Conservation (phyloP, 2,113 vertebrate genomes). For the Sebastes fasciatus region DNA sequence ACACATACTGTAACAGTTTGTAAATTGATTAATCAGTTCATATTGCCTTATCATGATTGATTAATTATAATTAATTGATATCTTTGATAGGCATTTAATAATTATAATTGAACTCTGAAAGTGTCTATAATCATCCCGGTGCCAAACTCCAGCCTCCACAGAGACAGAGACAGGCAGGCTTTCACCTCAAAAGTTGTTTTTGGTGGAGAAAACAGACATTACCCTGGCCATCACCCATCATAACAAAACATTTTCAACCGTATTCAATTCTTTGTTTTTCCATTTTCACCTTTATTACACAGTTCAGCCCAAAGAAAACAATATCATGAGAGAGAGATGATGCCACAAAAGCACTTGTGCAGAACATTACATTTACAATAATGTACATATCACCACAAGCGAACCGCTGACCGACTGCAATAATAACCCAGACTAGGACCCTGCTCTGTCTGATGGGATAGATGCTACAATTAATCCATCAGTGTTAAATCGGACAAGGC, state of each 20-base stretch:
- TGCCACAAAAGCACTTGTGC: neutral
- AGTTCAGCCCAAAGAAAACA: neutral
- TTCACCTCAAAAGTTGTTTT: neutral
- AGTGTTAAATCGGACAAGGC: neutral
- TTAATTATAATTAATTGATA: neutral
- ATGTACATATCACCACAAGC: neutral
- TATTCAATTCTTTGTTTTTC: conserved; percentile 5
- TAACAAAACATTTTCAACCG: neutral
- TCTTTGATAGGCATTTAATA: neutral
- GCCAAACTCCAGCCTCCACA: neutral
- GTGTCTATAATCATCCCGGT: neutral
- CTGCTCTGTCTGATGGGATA: neutral
- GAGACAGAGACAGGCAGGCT: no score
- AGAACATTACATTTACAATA: neutral
- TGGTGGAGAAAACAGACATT: neutral
- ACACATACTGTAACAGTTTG: neutral
- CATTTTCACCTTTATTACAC: conserved; percentile 14
- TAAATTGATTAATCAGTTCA: neutral
- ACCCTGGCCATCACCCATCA: neutral
- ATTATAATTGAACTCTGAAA: neutral
- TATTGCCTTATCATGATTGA: neutral
- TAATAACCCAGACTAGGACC: neutral
- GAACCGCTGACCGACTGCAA: neutral
- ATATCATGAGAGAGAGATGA: neutral
- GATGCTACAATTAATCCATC: neutral